Percentiles rank a stretch among this genome's conserved stretches.
Conservation (phyloP, 2,797 vertebrate species). For the Macropodus opercularis region DNA sequence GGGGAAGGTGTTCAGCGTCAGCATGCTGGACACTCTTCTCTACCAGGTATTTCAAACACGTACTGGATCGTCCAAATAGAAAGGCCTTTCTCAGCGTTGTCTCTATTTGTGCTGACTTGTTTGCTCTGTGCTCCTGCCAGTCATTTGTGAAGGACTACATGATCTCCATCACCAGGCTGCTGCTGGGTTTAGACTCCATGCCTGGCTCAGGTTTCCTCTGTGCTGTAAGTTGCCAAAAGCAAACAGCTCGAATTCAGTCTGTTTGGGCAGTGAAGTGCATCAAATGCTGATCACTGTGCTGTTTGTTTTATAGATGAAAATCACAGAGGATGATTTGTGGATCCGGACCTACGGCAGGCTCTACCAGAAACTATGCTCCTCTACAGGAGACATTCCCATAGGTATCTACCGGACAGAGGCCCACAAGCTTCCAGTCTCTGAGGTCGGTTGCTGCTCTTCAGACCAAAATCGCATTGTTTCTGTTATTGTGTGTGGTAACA, state of each 20-base stretch:
- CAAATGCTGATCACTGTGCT: constrained; percentile 9
- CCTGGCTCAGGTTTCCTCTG: constrained; percentile 88
- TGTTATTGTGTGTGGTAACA: too few relatives aligned
- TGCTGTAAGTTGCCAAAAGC: constrained; percentile 77
- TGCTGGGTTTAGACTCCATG: constrained; percentile 88
- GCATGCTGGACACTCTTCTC: constrained; percentile 88
- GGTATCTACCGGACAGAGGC: constrained; percentile 87
- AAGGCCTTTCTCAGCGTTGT: too few relatives aligned
- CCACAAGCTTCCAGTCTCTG: constrained; percentile 82
- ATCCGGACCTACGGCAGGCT: constrained; percentile 86
- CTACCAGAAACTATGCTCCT: constrained; percentile 89
- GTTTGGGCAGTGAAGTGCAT: background rate
- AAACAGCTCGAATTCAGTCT: background rate
- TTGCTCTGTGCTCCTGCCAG: constrained; percentile 62
- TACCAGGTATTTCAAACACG: constrained; percentile 81
- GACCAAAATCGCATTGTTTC: too few relatives aligned
- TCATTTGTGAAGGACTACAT: constrained; percentile 91
- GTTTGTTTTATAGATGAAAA: constrained; percentile 80
- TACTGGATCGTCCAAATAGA: too few relatives aligned
- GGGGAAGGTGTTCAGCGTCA: constrained; percentile 89
- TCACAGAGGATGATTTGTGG: constrained; percentile 88
- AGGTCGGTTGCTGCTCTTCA: constrained; percentile 69
- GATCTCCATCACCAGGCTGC: constrained; percentile 87
- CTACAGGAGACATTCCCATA: constrained; percentile 86
- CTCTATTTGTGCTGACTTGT: constrained; percentile 26